These are phyloP conservation scores for Amblyraja radiata DNA, from an alignment of 2,797 vertebrate genomes.

Conservation along the genomic window DNA sequence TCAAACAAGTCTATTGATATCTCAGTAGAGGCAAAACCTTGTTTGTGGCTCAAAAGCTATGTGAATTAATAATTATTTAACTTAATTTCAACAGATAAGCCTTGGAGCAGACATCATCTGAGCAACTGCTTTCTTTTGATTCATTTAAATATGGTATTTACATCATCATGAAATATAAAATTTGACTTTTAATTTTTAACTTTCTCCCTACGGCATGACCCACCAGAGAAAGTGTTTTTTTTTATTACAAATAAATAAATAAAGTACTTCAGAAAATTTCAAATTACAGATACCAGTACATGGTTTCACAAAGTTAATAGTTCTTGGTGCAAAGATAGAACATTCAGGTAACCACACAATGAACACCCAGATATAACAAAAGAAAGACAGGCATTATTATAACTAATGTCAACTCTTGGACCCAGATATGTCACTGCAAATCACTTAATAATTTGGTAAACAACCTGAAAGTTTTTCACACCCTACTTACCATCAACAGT, in stretches of 20 bases:
- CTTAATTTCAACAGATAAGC: conserved; percentile 11
- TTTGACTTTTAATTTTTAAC: conserved; percentile 17
- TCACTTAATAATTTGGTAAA: not conserved
- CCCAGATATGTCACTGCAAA: conserved; percentile 32
- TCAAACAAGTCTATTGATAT: conserved; percentile 7
- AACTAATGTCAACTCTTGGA: conserved; percentile 34
- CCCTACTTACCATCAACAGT: conserved; percentile 24
- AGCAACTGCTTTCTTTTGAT: conserved; percentile 12
- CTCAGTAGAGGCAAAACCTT: not conserved
- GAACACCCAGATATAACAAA: conserved; percentile 28
- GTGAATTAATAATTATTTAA: not conserved
- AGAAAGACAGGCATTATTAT: conserved; percentile 34
- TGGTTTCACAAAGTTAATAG: conserved; percentile 34
- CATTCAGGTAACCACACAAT: conserved; percentile 36
- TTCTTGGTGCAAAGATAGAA: conserved; percentile 33
- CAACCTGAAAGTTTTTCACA: conserved; percentile 31
- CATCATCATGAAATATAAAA: conserved; percentile 29
- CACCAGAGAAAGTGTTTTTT: not conserved
- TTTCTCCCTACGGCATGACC: not conserved
- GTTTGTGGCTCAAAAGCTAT: conserved; percentile 2
- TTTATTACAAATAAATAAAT: conserved; percentile 35
- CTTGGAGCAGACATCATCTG: not conserved
- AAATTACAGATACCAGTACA: conserved; percentile 31
- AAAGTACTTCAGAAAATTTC: conserved; percentile 38
- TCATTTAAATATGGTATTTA: conserved; percentile 31